Percentiles rank a stretch among this genome's conserved stretches.
These are phyloP conservation scores for Thunnus thynnus DNA, from an alignment of 2,113 vertebrate species.

Conservation along the genomic window DNA sequence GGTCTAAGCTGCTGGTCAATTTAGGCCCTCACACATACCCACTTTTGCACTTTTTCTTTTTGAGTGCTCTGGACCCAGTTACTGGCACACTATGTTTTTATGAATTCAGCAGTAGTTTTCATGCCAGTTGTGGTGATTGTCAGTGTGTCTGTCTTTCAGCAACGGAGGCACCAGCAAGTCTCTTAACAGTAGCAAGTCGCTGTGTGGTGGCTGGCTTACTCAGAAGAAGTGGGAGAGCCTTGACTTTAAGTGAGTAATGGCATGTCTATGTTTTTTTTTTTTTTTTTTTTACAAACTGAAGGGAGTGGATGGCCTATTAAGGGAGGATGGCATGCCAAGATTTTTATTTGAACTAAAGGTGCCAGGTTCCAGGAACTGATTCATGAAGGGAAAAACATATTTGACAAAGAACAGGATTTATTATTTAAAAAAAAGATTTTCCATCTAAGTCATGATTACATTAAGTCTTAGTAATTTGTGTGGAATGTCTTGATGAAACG, in stretches of 20 bases:
- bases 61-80: constrained; percentile 52
- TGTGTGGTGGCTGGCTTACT: constrained; percentile 72
- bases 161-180: constrained; percentile 65
- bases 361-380: constrained; percentile 36
- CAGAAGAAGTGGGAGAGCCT: constrained; percentile 83
- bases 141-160: constrained; percentile 70
- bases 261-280: constrained; percentile 45
- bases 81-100: constrained; percentile 39
- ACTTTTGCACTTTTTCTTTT: constrained; percentile 48
- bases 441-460: constrained; percentile 23
- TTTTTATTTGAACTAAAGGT: constrained; percentile 60
- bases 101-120: constrained; percentile 30
- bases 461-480: constrained; percentile 24
- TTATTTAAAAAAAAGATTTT: constrained; percentile 32
- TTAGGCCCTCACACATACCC: constrained; percentile 26
- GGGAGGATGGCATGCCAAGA: constrained; percentile 39
- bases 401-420: constrained; percentile 38
- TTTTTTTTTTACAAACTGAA: constrained; percentile 16
- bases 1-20: constrained; percentile 42
- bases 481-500: constrained; percentile 45
- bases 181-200: constrained; percentile 62
- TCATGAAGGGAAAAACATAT: constrained; percentile 28
- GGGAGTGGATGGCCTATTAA: constrained; percentile 48
- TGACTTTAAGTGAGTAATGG: constrained; percentile 82
- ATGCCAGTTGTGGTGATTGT: constrained; percentile 54